Base-by-base conservation (phyloP, 92 coral and sea anemone species). In the Palythoa grandis region DNA sequence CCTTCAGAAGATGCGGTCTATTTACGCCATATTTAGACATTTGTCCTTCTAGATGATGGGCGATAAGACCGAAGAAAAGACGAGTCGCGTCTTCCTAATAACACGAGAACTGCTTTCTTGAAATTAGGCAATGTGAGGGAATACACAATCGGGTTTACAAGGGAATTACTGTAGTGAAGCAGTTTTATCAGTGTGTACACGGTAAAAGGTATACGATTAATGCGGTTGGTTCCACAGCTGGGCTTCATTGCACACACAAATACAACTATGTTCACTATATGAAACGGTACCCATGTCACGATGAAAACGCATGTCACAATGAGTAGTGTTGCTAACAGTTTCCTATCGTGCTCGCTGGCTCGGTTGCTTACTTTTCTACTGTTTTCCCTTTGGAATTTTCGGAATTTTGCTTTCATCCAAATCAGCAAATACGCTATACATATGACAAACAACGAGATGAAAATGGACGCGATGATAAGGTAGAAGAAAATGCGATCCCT, bases 211-310 rank as follows among this genome's bases (percentile, higher is more conserved):
- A 80, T 80, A 20, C 24, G 74, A 16, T 39, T 66, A 4, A n/a
- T 40, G 0, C 74, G 67, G 19, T 19, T 23, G 4, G 7, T 19
- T 25, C 82, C 25, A 48, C 74, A 80, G 17, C 22, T 80, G 2
- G 20, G 24, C 35, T 66, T 65, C 4, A 65, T 47, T 7, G 73
- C 14, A 17, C 85, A 80, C 9, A 80, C 39, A 66, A 93, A 93
- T 20, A 94, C 95, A 19, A 94, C 92, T 57, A 94, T 94, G 78
- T 94, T 94, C 5, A 94, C 79, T 7, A 94, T 90, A 40, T 94
- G 88, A 39, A 94, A 94, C 10, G 98, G 98, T 0, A 94, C 83
- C 98, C 98, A 94, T 40, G 98, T 94, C 60, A 92, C 50, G 3
- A 94, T 79, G 79, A 94, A 94, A 48, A 94, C 94, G 19, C 91